Evolutionary conservation across 2,797 vertebrate species (phyloP).

Genomic region (Clamator glandarius): DNA sequence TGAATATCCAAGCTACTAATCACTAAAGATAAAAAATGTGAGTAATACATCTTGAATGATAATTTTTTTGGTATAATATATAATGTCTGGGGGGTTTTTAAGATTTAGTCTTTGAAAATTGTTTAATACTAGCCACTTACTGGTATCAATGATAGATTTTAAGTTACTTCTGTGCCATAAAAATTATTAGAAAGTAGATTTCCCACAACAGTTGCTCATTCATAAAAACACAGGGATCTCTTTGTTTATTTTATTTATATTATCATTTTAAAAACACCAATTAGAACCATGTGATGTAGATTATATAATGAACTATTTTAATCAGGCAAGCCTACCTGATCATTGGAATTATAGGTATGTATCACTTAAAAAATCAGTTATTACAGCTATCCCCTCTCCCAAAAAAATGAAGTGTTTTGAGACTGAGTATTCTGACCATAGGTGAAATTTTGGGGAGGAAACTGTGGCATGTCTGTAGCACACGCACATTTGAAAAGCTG

Average conservation of each 20-base stretch:
- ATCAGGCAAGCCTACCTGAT: background rate
- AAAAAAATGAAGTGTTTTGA: background rate
- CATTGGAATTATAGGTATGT: background rate
- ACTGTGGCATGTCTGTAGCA: accelerated
- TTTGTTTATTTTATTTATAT: background rate
- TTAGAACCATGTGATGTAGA: background rate
- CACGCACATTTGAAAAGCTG: accelerated
- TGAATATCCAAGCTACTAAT: background rate
- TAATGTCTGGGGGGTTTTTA: background rate
- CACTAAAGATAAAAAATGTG: background rate
- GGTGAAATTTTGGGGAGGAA: background rate
- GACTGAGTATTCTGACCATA: background rate
- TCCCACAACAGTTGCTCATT: background rate
- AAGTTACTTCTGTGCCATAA: background rate
- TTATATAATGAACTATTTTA: background rate
- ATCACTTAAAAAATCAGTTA: background rate
- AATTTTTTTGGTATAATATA: background rate
- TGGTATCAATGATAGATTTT: background rate
- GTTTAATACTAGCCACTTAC: background rate
- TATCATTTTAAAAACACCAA: background rate
- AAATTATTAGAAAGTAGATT: background rate
- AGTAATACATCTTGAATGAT: background rate
- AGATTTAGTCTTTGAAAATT: background rate
- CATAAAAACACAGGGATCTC: background rate
- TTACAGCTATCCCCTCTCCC: background rate